phyloP scores from a whole-genome alignment of 2,888 invertebrate species.

The Philaethria dido region DNA sequence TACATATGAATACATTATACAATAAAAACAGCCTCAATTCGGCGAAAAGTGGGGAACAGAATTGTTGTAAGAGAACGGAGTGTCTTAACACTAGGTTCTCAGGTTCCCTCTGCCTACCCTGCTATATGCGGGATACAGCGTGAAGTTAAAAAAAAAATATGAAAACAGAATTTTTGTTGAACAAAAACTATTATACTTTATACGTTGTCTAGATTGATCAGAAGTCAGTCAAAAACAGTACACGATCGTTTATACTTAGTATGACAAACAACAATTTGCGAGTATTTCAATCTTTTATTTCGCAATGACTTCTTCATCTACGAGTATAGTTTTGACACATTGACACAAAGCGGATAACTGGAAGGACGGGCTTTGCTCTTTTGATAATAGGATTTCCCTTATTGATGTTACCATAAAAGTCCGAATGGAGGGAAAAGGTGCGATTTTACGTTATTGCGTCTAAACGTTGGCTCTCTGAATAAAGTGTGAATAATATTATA shows the following conservation, averaged over 20 bases:
- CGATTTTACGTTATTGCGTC: slow-evolving; percentile 40
- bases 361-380: slow-evolving; percentile 35
- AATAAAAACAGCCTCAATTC: too few relatives aligned
- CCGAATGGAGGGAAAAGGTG: slow-evolving; percentile 34
- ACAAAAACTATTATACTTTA: too few relatives aligned
- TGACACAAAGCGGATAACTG: slow-evolving; percentile 37
- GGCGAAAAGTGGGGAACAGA: too few relatives aligned
- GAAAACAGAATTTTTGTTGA: too few relatives aligned
- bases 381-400: slow-evolving; percentile 41
- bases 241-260: neutral
- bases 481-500: slow-evolving; percentile 8
- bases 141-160: too few relatives aligned
- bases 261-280: neutral
- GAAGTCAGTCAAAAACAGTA: neutral
- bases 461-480: slow-evolving; percentile 31
- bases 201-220: too few relatives aligned
- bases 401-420: slow-evolving; percentile 39
- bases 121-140: too few relatives aligned
- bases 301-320: slow-evolving; percentile 15
- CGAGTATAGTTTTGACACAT: slow-evolving; percentile 36
- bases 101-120: too few relatives aligned
- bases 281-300: slow-evolving; percentile 16
- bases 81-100: too few relatives aligned
- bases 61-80: too few relatives aligned
- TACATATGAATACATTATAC: too few relatives aligned